Conservation (phyloP, 2,113 vertebrate genomes). For the Varanus komodoensis region DNA sequence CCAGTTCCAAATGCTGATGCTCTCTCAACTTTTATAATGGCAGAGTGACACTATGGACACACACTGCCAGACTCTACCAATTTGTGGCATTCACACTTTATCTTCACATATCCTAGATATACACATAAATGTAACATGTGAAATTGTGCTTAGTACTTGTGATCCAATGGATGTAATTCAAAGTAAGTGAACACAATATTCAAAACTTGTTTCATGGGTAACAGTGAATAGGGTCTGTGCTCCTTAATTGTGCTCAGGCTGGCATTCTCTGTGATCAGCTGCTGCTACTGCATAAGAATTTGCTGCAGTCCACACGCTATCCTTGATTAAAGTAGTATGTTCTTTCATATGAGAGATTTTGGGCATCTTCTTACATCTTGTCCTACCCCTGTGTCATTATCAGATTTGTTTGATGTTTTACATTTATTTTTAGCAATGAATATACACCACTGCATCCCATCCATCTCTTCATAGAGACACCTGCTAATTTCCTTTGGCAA, state of each 20-base stretch:
- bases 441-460: neutral
- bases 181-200: neutral
- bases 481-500: constrained; percentile 4
- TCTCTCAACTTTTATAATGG: neutral
- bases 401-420: neutral
- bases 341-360: neutral
- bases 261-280: neutral
- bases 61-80: neutral
- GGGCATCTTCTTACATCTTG: neutral
- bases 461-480: neutral
- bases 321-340: neutral
- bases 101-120: neutral
- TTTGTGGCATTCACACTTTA: neutral
- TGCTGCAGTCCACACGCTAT: neutral
- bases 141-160: neutral
- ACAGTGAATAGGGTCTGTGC: neutral
- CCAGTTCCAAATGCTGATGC: neutral
- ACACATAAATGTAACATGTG: neutral
- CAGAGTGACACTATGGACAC: neutral
- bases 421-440: neutral
- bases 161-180: neutral
- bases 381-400: neutral
- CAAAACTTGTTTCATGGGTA: neutral
- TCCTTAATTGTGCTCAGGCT: neutral
- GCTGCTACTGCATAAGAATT: neutral